phyloP scores from a whole-genome alignment of 2,113 vertebrate genomes.

The Thinocorus orbignyianus region DNA sequence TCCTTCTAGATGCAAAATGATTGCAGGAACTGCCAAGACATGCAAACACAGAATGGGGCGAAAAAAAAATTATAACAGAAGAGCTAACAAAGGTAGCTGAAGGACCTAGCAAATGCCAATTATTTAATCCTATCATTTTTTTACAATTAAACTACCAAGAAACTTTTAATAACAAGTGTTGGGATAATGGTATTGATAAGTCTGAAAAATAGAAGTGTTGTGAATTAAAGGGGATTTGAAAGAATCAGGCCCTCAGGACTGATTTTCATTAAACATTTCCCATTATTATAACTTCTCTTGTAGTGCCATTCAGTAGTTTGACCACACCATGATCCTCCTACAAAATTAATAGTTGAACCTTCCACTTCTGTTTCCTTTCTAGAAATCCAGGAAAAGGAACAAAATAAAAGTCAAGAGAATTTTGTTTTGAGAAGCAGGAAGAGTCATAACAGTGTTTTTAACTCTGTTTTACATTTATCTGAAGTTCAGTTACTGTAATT shows the following conservation, averaged over 20 bases:
- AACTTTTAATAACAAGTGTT: not conserved
- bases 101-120: not conserved
- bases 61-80: not conserved
- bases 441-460: not conserved
- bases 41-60: not conserved
- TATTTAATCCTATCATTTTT: not conserved
- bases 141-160: not conserved
- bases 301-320: not conserved
- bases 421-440: not conserved
- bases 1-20: not conserved
- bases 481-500: not conserved
- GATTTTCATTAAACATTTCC: not conserved
- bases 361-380: not conserved
- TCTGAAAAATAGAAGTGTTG: not conserved
- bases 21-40: not conserved
- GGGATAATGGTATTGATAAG: not conserved
- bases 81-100: not conserved
- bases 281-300: rapidly evolving
- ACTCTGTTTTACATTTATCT: not conserved
- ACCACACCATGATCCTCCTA: not conserved
- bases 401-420: not conserved
- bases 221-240: not conserved
- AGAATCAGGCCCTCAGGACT: not conserved
- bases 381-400: not conserved
- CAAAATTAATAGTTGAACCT: not conserved